These are phyloP conservation scores for Gila robusta DNA, from an alignment of 2,797 vertebrate species.

Conservation along the genomic window DNA sequence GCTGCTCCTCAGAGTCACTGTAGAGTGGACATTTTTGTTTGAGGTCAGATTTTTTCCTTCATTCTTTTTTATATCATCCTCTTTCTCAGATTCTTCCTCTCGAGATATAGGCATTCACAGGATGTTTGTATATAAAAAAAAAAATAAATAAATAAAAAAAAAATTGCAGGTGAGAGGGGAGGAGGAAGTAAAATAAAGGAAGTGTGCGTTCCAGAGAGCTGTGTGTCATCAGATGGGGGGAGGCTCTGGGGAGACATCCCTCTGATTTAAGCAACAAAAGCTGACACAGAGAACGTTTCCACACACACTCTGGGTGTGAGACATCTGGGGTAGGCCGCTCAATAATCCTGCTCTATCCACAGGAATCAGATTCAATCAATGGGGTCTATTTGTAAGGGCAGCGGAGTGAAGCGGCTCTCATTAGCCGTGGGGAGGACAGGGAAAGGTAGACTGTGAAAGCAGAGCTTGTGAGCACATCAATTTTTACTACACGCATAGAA, in stretches of 20 bases:
- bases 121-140: slow-evolving; percentile 31
- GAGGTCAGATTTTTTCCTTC: not conserved
- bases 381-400: slow-evolving; percentile 84
- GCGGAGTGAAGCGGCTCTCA: slow-evolving; percentile 80
- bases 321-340: slow-evolving; percentile 73
- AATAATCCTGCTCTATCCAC: slow-evolving; percentile 82
- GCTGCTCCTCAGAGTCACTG: too few species aligned
- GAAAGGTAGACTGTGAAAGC: slow-evolving; percentile 63
- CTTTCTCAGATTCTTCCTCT: not conserved
- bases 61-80: not conserved
- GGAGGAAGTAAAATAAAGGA: slow-evolving; percentile 48
- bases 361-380: slow-evolving; percentile 85
- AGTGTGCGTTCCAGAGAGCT: slow-evolving; percentile 42
- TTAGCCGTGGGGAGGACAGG: slow-evolving; percentile 67
- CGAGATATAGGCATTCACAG: not conserved
- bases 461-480: slow-evolving; percentile 62
- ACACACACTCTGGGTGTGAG: slow-evolving; percentile 23
- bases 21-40: not conserved
- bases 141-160: not conserved
- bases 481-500: slow-evolving; percentile 47
- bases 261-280: slow-evolving; percentile 66
- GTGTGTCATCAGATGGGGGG: slow-evolving; percentile 53
- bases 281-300: slow-evolving; percentile 68
- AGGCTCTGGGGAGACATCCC: slow-evolving; percentile 63
- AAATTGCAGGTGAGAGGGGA: not conserved